Percentiles rank a stretch among this genome's conserved stretches.
Evolutionary conservation across 2,888 invertebrate species (phyloP).

Genomic region (Hydrotaea cyrtoneurina): DNA sequence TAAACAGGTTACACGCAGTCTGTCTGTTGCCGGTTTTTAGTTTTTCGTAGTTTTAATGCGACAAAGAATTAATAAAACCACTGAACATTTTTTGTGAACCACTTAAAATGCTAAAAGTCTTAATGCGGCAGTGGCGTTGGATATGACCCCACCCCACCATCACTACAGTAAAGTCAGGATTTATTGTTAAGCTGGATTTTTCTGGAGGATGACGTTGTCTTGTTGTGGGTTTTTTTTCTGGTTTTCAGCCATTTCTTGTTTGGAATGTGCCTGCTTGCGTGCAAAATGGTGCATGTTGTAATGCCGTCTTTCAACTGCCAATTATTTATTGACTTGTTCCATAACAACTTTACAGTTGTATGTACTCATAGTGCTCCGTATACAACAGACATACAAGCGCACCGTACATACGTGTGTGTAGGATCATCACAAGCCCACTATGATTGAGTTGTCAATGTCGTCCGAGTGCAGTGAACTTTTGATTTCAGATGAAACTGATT

Average conservation of each 20-base stretch:
- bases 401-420: background rate
- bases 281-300: slow-evolving; percentile 32
- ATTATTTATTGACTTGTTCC: slow-evolving; percentile 35
- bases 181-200: background rate
- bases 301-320: slow-evolving; percentile 48
- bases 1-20: slow-evolving; percentile 14
- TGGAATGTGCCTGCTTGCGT: slow-evolving; percentile 11
- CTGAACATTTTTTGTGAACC: slow-evolving; percentile 37
- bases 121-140: background rate
- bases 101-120: slow-evolving; percentile 13
- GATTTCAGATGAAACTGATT: slow-evolving; percentile 15
- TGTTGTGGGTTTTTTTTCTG: background rate
- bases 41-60: background rate
- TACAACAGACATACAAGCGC: background rate
- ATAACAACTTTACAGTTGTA: slow-evolving; percentile 11
- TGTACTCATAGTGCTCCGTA: slow-evolving; percentile 5
- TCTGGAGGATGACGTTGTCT: background rate
- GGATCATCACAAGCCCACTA: slow-evolving; percentile 8
- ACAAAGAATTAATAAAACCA: slow-evolving; percentile 20
- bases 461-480: slow-evolving; percentile 59
- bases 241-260: background rate
- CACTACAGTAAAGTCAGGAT: slow-evolving; percentile 2
- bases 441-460: slow-evolving; percentile 61
- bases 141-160: background rate
- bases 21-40: background rate